Evolutionary conservation across 2,888 invertebrate genomes (phyloP).

Genomic region (Tetheella fluctuosa): DNA sequence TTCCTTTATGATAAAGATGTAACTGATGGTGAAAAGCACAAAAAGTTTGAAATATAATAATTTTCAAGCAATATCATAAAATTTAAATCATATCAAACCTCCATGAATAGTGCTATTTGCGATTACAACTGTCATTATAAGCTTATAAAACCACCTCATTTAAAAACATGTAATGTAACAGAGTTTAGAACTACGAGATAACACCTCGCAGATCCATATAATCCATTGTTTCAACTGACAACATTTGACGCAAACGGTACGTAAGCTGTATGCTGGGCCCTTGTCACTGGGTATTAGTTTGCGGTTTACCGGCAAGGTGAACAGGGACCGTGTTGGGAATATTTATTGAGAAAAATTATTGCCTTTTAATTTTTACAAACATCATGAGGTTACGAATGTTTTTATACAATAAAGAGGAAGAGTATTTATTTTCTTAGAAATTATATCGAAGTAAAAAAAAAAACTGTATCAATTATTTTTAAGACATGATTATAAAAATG

Average conservation of each 20-base stretch:
- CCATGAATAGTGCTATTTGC: not conserved
- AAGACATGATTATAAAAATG: too few species aligned
- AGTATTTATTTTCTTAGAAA: too few species aligned
- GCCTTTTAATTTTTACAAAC: too few species aligned
- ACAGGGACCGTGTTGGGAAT: not conserved
- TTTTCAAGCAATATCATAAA: too few species aligned
- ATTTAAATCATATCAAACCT: too few species aligned
- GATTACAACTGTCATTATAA: not conserved
- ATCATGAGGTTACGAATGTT: too few species aligned
- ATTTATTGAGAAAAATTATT: not conserved
- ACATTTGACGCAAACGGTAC: conserved; percentile 9
- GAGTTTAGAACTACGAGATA: conserved; percentile 7
- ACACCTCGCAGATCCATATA: conserved; percentile 9
- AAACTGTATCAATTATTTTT: too few species aligned
- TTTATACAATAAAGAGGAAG: too few species aligned
- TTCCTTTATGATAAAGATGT: too few species aligned
- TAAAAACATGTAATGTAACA: conserved; percentile 1
- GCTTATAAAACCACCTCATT: not conserved
- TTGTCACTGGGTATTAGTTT: conserved; percentile 29
- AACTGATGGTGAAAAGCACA: too few species aligned
- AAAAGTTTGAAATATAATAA: too few species aligned
- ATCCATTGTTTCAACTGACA: conserved; percentile 12
- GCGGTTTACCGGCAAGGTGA: conserved; percentile 15
- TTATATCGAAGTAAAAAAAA: too few species aligned
- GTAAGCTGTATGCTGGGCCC: conserved; percentile 19